These are phyloP conservation scores for Lordiphosa andalusiaca DNA, from an alignment of 2,888 invertebrate species.

Conservation along the genomic window DNA sequence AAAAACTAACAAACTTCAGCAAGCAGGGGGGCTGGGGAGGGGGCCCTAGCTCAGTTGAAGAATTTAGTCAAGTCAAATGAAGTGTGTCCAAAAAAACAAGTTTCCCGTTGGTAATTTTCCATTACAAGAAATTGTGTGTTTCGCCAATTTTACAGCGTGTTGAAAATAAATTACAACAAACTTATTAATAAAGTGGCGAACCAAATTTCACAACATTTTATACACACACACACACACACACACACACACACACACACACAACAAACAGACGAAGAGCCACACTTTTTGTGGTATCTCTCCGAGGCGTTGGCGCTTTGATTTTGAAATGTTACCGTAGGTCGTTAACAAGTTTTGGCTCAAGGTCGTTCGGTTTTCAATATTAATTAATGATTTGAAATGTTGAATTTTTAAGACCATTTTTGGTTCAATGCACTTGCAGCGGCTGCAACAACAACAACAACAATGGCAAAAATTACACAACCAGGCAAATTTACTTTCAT, in stretches of 20 bases:
- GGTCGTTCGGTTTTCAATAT: slow-evolving; percentile 39
- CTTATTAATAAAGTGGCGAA: slow-evolving; percentile 7
- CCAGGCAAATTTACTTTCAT: slow-evolving; percentile 21
- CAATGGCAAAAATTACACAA: slow-evolving; percentile 11
- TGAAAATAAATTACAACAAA: slow-evolving; percentile 7
- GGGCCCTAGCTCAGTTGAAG: background rate
- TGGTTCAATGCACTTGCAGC: slow-evolving; percentile 30
- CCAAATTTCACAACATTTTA: slow-evolving; percentile 1
- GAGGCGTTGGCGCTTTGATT: slow-evolving; percentile 33
- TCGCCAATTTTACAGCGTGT: slow-evolving; percentile 4
- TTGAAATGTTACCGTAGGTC: slow-evolving; percentile 59
- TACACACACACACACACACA: too few species aligned
- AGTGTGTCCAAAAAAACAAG: background rate
- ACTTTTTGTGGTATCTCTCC: background rate
- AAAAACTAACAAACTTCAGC: too few species aligned
- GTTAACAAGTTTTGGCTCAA: slow-evolving; percentile 51
- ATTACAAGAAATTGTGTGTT: background rate
- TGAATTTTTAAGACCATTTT: background rate
- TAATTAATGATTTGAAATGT: slow-evolving; percentile 10
- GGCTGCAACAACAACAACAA: slow-evolving; percentile 35
- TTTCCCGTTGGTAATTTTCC: slow-evolving; percentile 6
- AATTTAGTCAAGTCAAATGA: too few species aligned
- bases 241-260: background rate
- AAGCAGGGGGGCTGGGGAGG: too few species aligned
- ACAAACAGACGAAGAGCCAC: slow-evolving; percentile 1